Evolutionary conservation across 2,113 vertebrate species (phyloP).

Genomic region (Cheirogaleus medius): DNA sequence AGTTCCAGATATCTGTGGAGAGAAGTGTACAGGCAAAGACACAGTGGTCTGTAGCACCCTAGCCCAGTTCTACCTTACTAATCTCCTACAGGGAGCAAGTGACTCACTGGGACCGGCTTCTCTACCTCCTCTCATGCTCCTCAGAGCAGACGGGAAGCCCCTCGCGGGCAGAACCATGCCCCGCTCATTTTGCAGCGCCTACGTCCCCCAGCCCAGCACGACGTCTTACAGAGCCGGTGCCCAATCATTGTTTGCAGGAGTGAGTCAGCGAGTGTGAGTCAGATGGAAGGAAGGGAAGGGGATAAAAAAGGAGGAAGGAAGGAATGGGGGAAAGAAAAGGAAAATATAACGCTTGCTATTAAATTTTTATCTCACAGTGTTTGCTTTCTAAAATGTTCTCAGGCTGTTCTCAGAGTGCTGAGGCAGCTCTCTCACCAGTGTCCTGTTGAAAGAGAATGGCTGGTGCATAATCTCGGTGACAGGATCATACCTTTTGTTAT

Average conservation of each 20-base stretch:
- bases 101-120: background rate
- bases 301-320: background rate
- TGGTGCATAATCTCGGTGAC: background rate
- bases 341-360: background rate
- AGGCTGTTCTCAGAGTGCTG: background rate
- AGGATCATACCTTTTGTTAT: background rate
- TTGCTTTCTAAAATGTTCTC: constrained; percentile 10
- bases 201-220: background rate
- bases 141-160: background rate
- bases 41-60: background rate
- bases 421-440: background rate
- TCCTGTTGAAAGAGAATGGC: background rate
- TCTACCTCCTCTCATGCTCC: background rate
- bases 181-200: background rate
- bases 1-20: background rate
- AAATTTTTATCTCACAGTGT: background rate
- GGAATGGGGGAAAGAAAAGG: background rate
- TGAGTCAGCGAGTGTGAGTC: background rate
- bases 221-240: background rate
- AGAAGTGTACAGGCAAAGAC: background rate
- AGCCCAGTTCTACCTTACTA: background rate
- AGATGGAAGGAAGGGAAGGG: background rate
- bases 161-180: background rate
- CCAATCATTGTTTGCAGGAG: background rate
- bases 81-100: background rate